These are phyloP conservation scores for Cephus nigrinus DNA, from an alignment of 2,888 invertebrate species.

Conservation along the genomic window DNA sequence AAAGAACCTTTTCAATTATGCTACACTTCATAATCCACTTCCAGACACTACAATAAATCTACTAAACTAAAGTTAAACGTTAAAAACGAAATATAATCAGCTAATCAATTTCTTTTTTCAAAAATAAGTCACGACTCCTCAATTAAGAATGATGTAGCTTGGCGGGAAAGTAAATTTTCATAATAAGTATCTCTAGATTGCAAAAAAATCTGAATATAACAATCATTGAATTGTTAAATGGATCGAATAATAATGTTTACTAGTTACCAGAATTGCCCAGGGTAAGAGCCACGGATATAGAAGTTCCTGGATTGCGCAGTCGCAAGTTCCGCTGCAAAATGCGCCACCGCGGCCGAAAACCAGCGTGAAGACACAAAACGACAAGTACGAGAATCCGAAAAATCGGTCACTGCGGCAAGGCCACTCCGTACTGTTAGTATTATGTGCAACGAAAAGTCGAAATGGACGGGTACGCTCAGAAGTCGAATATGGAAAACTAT, in stretches of 20 bases:
- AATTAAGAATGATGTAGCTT: background rate
- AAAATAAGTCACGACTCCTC: background rate
- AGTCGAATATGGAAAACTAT: slow-evolving; percentile 16
- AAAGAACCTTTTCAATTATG: background rate
- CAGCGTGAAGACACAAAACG: background rate
- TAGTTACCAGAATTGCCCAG: background rate
- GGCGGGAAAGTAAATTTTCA: background rate
- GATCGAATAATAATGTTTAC: background rate
- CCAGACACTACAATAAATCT: background rate
- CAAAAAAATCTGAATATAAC: background rate
- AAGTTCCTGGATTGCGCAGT: slow-evolving; percentile 18
- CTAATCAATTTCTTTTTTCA: background rate
- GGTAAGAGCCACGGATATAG: background rate
- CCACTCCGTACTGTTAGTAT: slow-evolving; percentile 1
- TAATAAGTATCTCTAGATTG: background rate
- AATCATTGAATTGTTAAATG: background rate
- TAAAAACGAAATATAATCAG: background rate
- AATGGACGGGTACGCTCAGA: slow-evolving; percentile 15
- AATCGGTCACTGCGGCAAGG: slow-evolving; percentile 5
- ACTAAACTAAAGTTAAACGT: background rate
- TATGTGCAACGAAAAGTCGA: slow-evolving; percentile 22
- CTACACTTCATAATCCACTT: background rate
- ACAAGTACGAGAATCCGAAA: background rate
- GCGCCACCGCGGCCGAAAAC: slow-evolving; percentile 20
- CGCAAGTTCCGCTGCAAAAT: slow-evolving; percentile 23